phyloP scores from a whole-genome alignment of 1,140 invertebrate species.

The Drosophila insularis region DNA sequence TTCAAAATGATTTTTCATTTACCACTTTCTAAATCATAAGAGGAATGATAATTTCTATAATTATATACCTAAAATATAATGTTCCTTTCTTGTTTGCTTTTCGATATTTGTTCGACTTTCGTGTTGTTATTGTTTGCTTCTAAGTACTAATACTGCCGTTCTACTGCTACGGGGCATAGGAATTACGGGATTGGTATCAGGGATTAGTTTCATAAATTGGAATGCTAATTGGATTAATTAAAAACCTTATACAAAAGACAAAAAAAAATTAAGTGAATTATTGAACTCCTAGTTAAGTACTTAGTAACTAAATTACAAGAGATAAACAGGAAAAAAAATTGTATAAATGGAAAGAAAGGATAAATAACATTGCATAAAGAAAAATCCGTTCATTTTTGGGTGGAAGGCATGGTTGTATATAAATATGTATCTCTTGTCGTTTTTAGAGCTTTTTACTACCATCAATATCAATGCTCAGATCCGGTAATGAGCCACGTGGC shows the following conservation, averaged over 20 bases:
- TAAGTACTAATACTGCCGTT: slow-evolving; percentile 58
- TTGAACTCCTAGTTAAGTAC: slow-evolving; percentile 43
- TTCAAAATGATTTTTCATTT: not conserved
- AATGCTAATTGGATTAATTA: slow-evolving; percentile 60
- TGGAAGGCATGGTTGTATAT: slow-evolving; percentile 8
- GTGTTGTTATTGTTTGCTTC: slow-evolving; percentile 3
- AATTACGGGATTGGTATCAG: slow-evolving; percentile 11
- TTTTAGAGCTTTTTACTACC: slow-evolving; percentile 76
- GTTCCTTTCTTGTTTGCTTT: not conserved
- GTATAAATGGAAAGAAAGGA: slow-evolving; percentile 9
- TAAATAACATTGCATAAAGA: slow-evolving; percentile 6
- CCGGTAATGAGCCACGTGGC: slow-evolving; percentile 81
- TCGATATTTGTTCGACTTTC: slow-evolving; percentile 32
- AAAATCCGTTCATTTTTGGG: slow-evolving; percentile 33
- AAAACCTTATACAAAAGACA: slow-evolving; percentile 33
- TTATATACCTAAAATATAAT: not conserved
- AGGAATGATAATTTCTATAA: slow-evolving; percentile 36
- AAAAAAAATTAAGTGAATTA: not conserved
- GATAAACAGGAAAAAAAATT: not conserved
- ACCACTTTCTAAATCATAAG: not conserved
- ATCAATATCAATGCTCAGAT: slow-evolving; percentile 82
- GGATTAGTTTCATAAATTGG: slow-evolving; percentile 46
- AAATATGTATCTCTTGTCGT: not conserved
- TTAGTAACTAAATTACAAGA: slow-evolving; percentile 61
- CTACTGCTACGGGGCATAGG: not conserved